Evolutionary conservation across 2,888 invertebrate species (phyloP), one percentile per base, ranked within the genome.

Genomic region (Andrena chrysosceles): DNA sequence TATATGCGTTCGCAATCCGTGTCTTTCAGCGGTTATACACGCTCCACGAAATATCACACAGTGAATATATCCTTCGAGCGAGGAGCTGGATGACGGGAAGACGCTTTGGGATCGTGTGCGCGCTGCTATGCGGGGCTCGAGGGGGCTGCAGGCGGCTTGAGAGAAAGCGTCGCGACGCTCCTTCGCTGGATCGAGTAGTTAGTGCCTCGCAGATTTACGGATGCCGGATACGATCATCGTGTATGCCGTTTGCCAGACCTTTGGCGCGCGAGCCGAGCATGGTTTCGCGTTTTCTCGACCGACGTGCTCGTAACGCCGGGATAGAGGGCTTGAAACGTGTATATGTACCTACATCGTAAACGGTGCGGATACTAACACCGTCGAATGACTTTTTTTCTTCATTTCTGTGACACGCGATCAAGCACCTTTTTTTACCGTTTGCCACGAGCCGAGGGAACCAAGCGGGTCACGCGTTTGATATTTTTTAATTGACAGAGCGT

Each of bases 11-110:
- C 89, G 89, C 84, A 91, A 91, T 92, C 91, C 89, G 81, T 86
- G 88, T 89, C 89, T 89, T 89, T 90, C 90, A 89, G 87, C 83
- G 85, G 84, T 86, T 84, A 81, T 86, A 85, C 89, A 92, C 90
- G 93, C 91, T 91, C 89, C 87, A 83, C 85, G 85, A 87, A 90
- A 91, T 90, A 91, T 91, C 89, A 83, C 85, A 89, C 86, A 88
- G 85, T 81, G 84, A 83, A 83, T 86, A 79, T 85, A 82, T 86
- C 80, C 63, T 76, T 62, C 54, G 33, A 42, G 64, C 52, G 78
- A 79, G 79, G 75, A 69, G 66, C 59, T 33, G 75, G 69, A 79
- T 35, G 77, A 83, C 68, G 82, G 56, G 64, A 84, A 76, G 70
- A 78, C 79, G 78, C 68, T 62, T 76, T 76, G 74, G 60, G 52